Evolutionary conservation across 2,888 invertebrate species (phyloP).

Genomic region (Deilephila elpenor): DNA sequence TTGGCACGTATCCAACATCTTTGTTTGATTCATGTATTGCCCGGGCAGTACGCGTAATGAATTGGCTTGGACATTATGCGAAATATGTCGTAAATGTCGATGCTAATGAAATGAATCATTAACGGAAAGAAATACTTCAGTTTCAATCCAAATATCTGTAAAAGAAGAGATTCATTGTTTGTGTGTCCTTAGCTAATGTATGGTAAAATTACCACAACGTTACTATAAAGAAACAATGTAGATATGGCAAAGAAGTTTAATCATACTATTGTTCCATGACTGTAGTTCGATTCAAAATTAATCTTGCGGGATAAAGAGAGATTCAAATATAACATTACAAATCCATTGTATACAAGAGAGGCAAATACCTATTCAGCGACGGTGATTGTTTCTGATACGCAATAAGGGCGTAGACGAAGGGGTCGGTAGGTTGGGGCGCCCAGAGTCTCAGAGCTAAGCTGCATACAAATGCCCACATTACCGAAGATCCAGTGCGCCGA

Average conservation of each 20-base stretch:
- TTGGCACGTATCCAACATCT: conserved; percentile 15
- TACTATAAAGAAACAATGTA: too few relatives aligned
- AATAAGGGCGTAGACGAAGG: conserved; percentile 37
- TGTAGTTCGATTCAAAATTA: too few relatives aligned
- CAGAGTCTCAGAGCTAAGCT: conserved; percentile 63
- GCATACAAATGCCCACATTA: conserved; percentile 73
- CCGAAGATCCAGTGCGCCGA: conserved; percentile 30
- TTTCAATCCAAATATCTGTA: background rate
- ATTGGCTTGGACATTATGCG: background rate
- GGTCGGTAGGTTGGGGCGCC: conserved; percentile 45
- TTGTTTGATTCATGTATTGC: conserved; percentile 5
- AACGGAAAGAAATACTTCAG: background rate
- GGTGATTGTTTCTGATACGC: conserved; percentile 48
- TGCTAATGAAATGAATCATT: background rate
- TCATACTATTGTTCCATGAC: too few relatives aligned
- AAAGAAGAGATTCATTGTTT: background rate
- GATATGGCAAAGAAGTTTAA: too few relatives aligned
- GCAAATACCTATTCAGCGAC: conserved; percentile 31
- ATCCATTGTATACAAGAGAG: conserved; percentile 11
- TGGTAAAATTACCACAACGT: too few relatives aligned
- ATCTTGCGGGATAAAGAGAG: background rate
- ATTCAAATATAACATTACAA: conserved; percentile 5
- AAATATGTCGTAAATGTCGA: conserved; percentile 10
- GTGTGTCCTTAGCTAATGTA: background rate
- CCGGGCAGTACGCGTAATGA: background rate